Evolutionary conservation across 2,113 vertebrate species (phyloP), one percentile per base, ranked within the genome.

Genomic region (Phylloscopus trochiloides): DNA sequence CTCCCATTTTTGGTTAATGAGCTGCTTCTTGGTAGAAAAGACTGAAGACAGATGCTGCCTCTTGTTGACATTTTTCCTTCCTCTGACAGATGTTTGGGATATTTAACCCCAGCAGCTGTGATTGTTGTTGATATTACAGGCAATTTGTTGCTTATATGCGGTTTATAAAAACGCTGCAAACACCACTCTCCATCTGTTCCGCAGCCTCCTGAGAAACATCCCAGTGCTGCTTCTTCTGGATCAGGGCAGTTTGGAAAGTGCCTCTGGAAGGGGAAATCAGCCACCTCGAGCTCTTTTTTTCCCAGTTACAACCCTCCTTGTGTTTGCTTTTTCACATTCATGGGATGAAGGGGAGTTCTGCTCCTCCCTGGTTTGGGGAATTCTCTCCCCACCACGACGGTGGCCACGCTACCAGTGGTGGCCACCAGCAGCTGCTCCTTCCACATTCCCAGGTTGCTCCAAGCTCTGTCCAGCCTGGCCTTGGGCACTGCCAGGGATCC

Each of bases 61-160:
- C 76, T 91, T 81, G 88, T 29, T 96, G 93, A 78, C 80, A 42
- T 74, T 91, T 87, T 74, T 81, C 91, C 74, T 78, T 67, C 67
- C 48, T 77, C 80, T 67, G 76, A 81, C 91, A 95, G 95, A 86
- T 94, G 94, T 86, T 91, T 6, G 71, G 91, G n/a, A 31, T 67
- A 78, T 92, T 91, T 74, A 48, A 84, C 88, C 85, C 0, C 26
- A 92, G 91, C 94, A 86, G 87, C 91, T 96, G 91, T 28, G 81
- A 81, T 67, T 42, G 83, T 42, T 96, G 96, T 91, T 92, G 96
- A 81, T 89, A 91, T 89, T 89, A 75, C 14, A 81, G 91, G 77
- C 83, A 81, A 91, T 89, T 95, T 94, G 95, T 74, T 84, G 92
- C 94, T 92, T 87, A 57, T 43, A 48, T 40, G 86, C 0, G 73